Evolutionary conservation across 2,888 invertebrate species (phyloP).

Genomic region (Myopa testacea): DNA sequence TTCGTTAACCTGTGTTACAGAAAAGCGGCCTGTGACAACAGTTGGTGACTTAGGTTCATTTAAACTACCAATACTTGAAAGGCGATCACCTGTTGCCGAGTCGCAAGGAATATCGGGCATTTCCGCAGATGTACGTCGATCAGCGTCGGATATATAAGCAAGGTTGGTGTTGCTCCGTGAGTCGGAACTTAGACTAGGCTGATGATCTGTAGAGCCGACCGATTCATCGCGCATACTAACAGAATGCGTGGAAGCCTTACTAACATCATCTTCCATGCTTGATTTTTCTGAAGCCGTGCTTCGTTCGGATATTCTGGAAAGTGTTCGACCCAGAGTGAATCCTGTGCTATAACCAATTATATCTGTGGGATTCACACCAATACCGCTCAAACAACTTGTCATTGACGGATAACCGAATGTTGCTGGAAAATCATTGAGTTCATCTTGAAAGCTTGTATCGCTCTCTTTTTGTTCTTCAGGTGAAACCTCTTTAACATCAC

Average conservation of each 20-base stretch:
- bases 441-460: slow-evolving; percentile 80
- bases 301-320: slow-evolving; percentile 88
- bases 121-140: slow-evolving; percentile 84
- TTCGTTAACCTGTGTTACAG: slow-evolving; percentile 68
- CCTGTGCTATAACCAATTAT: slow-evolving; percentile 80
- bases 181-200: slow-evolving; percentile 86
- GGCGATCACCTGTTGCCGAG: slow-evolving; percentile 71
- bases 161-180: slow-evolving; percentile 81
- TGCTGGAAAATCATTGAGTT: slow-evolving; percentile 80
- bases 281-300: slow-evolving; percentile 91
- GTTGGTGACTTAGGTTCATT: slow-evolving; percentile 70
- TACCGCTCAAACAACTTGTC: slow-evolving; percentile 70
- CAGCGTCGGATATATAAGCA: slow-evolving; percentile 82
- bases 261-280: slow-evolving; percentile 86
- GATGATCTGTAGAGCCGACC: slow-evolving; percentile 84
- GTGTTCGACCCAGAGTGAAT: slow-evolving; percentile 80
- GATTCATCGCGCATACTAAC: slow-evolving; percentile 88
- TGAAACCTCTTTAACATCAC: slow-evolving; percentile 69
- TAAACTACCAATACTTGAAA: slow-evolving; percentile 69
- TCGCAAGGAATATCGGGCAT: slow-evolving; percentile 88
- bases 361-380: slow-evolving; percentile 74
- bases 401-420: slow-evolving; percentile 79
- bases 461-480: slow-evolving; percentile 72
- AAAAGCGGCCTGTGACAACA: slow-evolving; percentile 65
- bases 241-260: slow-evolving; percentile 85